These are phyloP conservation scores for Alloscopus bannaensis DNA, from an alignment of 2,888 invertebrate species.

Conservation along the genomic window DNA sequence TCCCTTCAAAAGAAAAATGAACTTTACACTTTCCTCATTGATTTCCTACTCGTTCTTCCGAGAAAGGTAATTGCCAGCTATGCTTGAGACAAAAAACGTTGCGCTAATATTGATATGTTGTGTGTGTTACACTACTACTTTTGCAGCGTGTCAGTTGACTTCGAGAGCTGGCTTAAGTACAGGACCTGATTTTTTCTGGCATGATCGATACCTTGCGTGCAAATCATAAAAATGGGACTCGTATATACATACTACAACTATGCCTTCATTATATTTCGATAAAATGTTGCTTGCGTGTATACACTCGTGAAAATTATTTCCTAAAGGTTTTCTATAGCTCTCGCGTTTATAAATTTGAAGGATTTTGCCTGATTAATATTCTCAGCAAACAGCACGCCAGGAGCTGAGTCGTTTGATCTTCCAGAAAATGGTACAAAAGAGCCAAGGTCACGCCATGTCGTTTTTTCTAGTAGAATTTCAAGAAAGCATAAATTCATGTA, in stretches of 20 bases:
- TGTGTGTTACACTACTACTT: neutral
- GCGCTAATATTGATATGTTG: neutral
- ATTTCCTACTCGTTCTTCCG: conserved; percentile 24
- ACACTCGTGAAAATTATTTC: neutral
- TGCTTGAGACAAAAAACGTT: conserved; percentile 1
- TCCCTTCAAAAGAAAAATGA: conserved; percentile 13
- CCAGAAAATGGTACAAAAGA: neutral
- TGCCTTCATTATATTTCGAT: neutral
- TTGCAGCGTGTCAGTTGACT: neutral
- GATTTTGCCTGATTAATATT: neutral
- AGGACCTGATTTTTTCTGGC: conserved; percentile 16
- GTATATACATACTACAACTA: neutral
- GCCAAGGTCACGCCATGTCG: neutral
- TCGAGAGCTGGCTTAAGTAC: too few species aligned
- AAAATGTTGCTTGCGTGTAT: conserved; percentile 1
- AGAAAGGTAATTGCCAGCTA: conserved; percentile 24
- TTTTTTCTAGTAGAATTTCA: neutral
- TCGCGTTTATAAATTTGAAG: neutral
- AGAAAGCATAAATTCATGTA: neutral
- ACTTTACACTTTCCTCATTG: conserved; percentile 27
- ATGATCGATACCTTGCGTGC: conserved; percentile 50
- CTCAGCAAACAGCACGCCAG: neutral
- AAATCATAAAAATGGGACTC: conserved; percentile 30
- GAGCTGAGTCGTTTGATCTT: neutral
- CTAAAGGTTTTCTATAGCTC: neutral